Conservation (phyloP, 2,113 vertebrate species). For the Lipotes vexillifer region DNA sequence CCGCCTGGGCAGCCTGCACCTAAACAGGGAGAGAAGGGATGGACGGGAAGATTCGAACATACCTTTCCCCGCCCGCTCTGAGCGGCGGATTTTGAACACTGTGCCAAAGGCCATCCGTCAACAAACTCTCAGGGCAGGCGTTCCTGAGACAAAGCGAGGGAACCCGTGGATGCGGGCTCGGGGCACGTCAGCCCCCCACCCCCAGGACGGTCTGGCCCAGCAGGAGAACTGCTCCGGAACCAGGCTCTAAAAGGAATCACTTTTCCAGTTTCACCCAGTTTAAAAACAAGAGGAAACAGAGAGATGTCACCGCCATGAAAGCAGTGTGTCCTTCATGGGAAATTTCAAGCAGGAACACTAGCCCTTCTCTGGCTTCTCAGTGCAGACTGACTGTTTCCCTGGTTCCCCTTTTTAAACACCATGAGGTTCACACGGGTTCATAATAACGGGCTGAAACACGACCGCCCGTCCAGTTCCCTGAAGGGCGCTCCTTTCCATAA, state of each 20-base stretch:
- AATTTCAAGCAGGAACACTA: rapidly evolving
- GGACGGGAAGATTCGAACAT: not conserved
- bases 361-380: rapidly evolving
- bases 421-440: not conserved
- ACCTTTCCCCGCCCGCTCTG: no score
- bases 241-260: not conserved
- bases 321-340: not conserved
- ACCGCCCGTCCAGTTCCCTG: not conserved
- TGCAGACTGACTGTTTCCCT: not conserved
- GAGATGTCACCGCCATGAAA: rapidly evolving
- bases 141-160: not conserved
- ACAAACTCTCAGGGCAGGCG: not conserved
- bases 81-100: not conserved
- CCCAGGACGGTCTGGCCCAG: not conserved
- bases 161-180: rapidly evolving
- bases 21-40: no score
- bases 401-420: not conserved
- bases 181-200: rapidly evolving
- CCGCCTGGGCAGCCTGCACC: not conserved
- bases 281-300: not conserved
- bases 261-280: not conserved
- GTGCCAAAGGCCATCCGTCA: not conserved
- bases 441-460: not conserved
- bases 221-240: no score
- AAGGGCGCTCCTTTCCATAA: not conserved